A percentile compares a stretch with the other conserved stretches of the same genome.
Evolutionary conservation across 2,797 vertebrate species (phyloP).

Genomic region (Ficedula albicollis): DNA sequence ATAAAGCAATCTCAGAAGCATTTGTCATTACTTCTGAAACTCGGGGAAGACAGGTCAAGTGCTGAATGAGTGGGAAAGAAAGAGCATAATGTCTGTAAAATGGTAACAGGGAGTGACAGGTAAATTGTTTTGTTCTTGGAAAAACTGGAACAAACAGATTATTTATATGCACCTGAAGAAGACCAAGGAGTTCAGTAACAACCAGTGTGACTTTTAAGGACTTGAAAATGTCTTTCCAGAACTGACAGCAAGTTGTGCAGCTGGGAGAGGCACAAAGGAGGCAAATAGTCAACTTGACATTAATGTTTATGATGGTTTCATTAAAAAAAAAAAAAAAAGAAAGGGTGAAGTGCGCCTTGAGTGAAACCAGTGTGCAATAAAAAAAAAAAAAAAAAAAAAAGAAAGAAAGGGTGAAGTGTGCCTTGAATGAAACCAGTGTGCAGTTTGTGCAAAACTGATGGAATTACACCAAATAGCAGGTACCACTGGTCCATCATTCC

Average conservation of each 20-base stretch:
- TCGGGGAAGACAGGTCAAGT: neutral
- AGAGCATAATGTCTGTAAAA: neutral
- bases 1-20: neutral
- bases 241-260: neutral
- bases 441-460: neutral
- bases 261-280: neutral
- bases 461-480: neutral
- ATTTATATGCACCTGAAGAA: neutral
- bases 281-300: neutral
- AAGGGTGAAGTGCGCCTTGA: neutral
- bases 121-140: constrained; percentile 8
- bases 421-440: neutral
- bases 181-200: neutral
- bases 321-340: neutral
- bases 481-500: neutral
- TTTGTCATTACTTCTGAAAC: neutral
- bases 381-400: neutral
- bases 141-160: neutral
- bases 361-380: neutral
- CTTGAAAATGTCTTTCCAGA: neutral
- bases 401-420: neutral
- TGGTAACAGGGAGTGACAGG: neutral
- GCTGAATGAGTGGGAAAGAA: neutral
- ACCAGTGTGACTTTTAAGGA: neutral
- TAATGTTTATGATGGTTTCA: neutral